Evolutionary conservation across 1,140 invertebrate genomes (phyloP), one percentile per base, ranked within the genome.

Genomic region (Branchinecta lindahli): DNA sequence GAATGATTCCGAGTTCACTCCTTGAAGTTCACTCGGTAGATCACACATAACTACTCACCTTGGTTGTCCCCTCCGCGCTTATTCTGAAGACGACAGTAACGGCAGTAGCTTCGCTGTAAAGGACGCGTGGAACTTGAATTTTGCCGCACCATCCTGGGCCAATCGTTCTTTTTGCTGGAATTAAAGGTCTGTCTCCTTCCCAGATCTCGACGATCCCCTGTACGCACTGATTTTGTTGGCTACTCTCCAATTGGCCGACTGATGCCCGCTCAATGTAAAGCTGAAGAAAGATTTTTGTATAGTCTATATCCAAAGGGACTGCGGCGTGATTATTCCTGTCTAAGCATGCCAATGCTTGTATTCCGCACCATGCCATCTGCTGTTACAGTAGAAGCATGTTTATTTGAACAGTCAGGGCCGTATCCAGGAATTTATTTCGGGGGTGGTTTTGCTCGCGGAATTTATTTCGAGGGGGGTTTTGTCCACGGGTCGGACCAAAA

Each of bases 151-250:
- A 72, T 8, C 65, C 45, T 61, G 67, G 67, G 2, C 45, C 45
- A 21, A 46, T 69, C 8, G 8, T 45, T 47, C 68, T 33, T 61
- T 52, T 69, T 70, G 71, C 18, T 8, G 47, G 66, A 18, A 70
- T 45, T 47, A 69, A 67, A 33, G 70, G 70, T 45, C 70, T 52
- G 66, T 72, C 68, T 46, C 71, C 71, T 45, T 72, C 71, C 71
- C 52, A 67, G 33, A 72, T 72, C 66, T 72, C 67, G 45, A 72
- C 45, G 44, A 52, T 69, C 8, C 68, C 71, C 20, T 69, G 45
- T 15, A 66, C 47, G 68, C 71, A 72, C 20, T 66, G 70, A 20
- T 33, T 67, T 70, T 66, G n/a, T 46, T 67, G 12, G 52, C 52
- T 61, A 12, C 52, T 61, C 52, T 61, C 52, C 12, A 61, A 46